Conservation (phyloP, 2,797 vertebrate genomes). For the Scleropages formosus region DNA sequence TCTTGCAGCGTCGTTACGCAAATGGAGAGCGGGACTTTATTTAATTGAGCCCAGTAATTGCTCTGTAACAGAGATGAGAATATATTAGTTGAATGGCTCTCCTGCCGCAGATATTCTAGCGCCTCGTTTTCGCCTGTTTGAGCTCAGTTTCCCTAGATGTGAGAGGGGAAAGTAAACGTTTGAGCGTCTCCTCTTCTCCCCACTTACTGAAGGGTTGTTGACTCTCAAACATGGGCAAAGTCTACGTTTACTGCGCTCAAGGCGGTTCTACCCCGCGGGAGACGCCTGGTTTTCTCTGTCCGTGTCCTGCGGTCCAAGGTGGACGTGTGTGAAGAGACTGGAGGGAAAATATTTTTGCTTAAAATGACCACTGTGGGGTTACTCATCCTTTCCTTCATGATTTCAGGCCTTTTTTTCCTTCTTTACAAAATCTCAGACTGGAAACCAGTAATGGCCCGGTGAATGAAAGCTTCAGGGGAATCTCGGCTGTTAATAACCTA, state of each 20-base stretch:
- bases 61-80: not conserved
- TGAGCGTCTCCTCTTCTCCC: not conserved
- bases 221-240: not conserved
- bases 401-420: slow-evolving; percentile 1
- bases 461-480: not conserved
- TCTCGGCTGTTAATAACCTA: not conserved
- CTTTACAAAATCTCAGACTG: too few species aligned
- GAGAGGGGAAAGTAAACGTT: not conserved
- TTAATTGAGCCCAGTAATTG: slow-evolving; percentile 19
- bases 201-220: not conserved
- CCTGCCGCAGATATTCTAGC: not conserved
- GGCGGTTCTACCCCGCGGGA: not conserved
- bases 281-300: too few species aligned
- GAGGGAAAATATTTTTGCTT: too few species aligned
- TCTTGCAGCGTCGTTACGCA: slow-evolving; percentile 8
- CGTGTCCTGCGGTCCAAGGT: too few species aligned
- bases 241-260: not conserved
- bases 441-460: not conserved
- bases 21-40: slow-evolving; percentile 3
- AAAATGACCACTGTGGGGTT: too few species aligned
- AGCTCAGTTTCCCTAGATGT: not conserved
- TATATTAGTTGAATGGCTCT: not conserved
- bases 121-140: not conserved
- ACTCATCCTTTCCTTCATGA: not conserved
- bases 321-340: too few species aligned